Percentiles rank a stretch among this genome's conserved stretches.
phyloP scores from a whole-genome alignment of 2,797 vertebrate genomes.

The Cynopterus sphinx region DNA sequence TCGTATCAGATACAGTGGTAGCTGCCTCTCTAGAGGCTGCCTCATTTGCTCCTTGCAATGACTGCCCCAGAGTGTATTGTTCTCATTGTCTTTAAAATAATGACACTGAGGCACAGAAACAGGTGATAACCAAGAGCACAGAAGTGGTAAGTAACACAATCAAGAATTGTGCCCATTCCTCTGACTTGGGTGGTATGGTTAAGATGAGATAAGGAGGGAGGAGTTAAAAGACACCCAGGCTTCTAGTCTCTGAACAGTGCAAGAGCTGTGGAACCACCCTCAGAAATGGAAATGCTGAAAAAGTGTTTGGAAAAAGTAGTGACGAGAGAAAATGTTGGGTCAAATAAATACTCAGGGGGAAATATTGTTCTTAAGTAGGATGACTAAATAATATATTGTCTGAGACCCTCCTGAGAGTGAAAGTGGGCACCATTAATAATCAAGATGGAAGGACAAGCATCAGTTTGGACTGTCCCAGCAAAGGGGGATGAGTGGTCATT shows the following conservation, averaged over 20 bases:
- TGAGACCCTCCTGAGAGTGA: background rate
- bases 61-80: background rate
- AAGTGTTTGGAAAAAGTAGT: background rate
- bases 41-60: background rate
- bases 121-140: background rate
- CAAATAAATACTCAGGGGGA: background rate
- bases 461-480: background rate
- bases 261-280: background rate
- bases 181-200: background rate
- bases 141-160: background rate
- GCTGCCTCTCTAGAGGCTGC: background rate
- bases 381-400: background rate
- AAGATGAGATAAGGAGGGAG: background rate
- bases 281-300: background rate
- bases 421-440: background rate
- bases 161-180: background rate
- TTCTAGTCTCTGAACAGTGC: background rate
- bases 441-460: background rate
- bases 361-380: background rate
- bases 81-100: background rate
- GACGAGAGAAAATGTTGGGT: background rate
- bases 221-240: background rate
- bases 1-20: background rate
- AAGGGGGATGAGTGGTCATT: background rate
- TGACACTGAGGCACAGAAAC: background rate